Base-by-base conservation (phyloP, 1,140 invertebrate genomes). In the Coboldia fuscipes region DNA sequence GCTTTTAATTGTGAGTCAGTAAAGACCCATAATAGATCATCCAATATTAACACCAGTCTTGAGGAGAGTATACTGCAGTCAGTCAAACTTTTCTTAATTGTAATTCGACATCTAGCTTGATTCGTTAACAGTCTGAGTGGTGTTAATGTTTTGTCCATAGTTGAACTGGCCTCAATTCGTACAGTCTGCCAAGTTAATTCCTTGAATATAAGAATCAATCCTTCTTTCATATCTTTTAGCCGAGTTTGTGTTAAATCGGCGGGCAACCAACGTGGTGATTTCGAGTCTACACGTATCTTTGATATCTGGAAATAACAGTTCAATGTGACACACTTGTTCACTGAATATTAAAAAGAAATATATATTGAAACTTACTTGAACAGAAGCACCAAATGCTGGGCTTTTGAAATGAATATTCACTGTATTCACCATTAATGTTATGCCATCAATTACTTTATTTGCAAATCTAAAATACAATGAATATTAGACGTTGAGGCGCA, bases 111-210 rank as follows among this genome's bases (percentile, higher is more conserved):
- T 53, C 79, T 74, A 4, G 90, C 86, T 58, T 89, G 84, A 60
- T 94, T 96, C 10, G 92, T 88, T 28, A 99, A 68, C 33, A 99
- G 61, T 41, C 90, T 62, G 13, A 99, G 60, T 0, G 94, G 93
- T 2, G 89, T 88, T 33, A 89, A 58, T 37, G 75, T 72, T 39
- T 72, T 69, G 45, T 79, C 78, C 45, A 72, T 70, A 22, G 74
- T 78, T 32, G 83, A 83, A 47, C 70, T 79, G 1, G 90, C 90
- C 60, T 97, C 90, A 52, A 97, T 82, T 42, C 86, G 66, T 19
- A 93, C 70, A 30, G 84, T 92, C 60, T 97, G 89, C 93, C 93
- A 98, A 49, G 88, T 79, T 30, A 97, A 59, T 61, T 96, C 89
- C 66, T 98, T 98, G 59, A 97, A 99, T 48, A 97, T 81, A 33